A percentile compares a stretch with the other conserved stretches of the same genome.
Evolutionary conservation across 2,113 vertebrate genomes (phyloP).

Genomic region (Pao palembangensis): DNA sequence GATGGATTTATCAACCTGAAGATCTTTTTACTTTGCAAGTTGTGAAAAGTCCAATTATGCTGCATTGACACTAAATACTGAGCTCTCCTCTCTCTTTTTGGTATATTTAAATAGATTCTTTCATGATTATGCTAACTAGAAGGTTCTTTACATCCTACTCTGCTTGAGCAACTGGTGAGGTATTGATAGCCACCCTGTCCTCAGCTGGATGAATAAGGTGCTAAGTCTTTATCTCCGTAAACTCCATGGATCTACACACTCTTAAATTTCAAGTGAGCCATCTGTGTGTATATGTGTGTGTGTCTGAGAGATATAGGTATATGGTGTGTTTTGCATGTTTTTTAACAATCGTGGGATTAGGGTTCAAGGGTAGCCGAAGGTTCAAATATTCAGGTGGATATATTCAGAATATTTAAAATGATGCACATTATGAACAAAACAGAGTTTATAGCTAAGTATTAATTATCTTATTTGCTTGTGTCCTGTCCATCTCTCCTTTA

Average conservation of each 20-base stretch:
- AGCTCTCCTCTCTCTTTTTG: conserved; percentile 25
- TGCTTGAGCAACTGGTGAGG: conserved; percentile 58
- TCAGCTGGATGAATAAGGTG: conserved; percentile 66
- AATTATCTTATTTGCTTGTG: background rate
- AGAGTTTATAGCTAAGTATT: conserved; percentile 54
- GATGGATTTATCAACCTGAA: conserved; percentile 3
- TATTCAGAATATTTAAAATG: conserved; percentile 53
- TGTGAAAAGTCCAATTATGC: conserved; percentile 12
- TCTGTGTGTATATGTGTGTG: conserved; percentile 30
- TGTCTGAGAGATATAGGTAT: conserved; percentile 6
- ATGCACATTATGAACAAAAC: conserved; percentile 48
- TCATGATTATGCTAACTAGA: conserved; percentile 26
- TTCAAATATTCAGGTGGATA: conserved; percentile 51
- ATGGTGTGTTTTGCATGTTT: conserved; percentile 11
- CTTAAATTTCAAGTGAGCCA: conserved; percentile 42
- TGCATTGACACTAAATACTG: background rate
- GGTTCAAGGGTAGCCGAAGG: conserved; percentile 23
- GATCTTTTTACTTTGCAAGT: conserved; percentile 10
- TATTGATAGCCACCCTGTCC: conserved; percentile 52
- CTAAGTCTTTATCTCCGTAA: conserved; percentile 59
- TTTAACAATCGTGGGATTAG: conserved; percentile 25
- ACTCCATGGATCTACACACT: conserved; percentile 48
- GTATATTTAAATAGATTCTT: conserved; percentile 30
- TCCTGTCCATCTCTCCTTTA: conserved; percentile 14
- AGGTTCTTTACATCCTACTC: conserved; percentile 42